Evolutionary conservation across 2,797 vertebrate genomes (phyloP).

Genomic region (Anas bahamensis): DNA sequence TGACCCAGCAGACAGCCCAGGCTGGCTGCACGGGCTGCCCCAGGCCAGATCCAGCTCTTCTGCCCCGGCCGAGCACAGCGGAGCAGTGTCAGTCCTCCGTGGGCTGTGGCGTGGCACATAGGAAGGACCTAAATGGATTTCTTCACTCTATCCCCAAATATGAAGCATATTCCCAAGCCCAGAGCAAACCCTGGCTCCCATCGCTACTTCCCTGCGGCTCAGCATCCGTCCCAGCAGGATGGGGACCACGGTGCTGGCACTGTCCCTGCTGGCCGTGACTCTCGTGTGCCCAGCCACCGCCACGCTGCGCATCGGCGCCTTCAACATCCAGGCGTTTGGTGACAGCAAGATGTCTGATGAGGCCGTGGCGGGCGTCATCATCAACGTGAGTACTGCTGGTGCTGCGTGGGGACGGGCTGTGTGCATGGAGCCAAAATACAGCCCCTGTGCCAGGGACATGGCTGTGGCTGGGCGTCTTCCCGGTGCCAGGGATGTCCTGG

Average conservation of each 20-base stretch:
- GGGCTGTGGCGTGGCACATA: background rate
- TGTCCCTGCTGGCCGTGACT: conserved; percentile 12
- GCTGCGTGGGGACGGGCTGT: background rate
- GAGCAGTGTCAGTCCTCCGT: background rate
- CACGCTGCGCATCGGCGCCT: conserved; percentile 58
- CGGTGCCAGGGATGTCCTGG: background rate
- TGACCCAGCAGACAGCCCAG: background rate
- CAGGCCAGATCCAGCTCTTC: background rate
- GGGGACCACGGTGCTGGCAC: background rate
- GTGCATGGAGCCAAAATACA: rapidly evolving
- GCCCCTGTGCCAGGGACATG: background rate
- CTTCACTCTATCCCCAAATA: background rate
- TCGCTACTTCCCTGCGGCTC: rapidly evolving
- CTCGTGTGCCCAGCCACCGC: background rate
- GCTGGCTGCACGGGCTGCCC: background rate
- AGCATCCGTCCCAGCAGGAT: conserved; percentile 3
- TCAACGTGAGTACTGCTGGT: conserved; percentile 25
- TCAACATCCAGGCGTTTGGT: conserved; percentile 79
- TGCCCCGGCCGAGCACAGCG: background rate
- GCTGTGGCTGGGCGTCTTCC: rapidly evolving
- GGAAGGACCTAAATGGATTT: background rate
- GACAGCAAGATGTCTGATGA: conserved; percentile 77
- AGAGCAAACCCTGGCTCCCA: background rate
- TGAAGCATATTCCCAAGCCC: background rate
- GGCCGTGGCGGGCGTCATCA: conserved; percentile 55